Percentiles rank a stretch among this genome's conserved stretches.
phyloP scores from a whole-genome alignment of 2,888 invertebrate species.

The Timema cristinae region DNA sequence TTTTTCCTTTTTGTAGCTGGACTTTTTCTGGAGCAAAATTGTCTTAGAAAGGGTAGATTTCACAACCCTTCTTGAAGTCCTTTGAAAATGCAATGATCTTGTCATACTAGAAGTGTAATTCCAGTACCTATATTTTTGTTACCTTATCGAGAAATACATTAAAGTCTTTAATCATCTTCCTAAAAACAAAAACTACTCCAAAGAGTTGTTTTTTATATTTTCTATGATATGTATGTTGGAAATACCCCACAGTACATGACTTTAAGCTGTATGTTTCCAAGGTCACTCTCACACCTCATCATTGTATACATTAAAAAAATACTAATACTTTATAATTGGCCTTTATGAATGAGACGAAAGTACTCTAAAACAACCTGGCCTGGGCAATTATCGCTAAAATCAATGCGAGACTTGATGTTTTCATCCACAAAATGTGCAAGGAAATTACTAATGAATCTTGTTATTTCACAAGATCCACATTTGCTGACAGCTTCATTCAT shows the following conservation, averaged over 20 bases:
- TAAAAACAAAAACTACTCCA: neutral
- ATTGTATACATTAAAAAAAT: neutral
- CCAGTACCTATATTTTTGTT: neutral
- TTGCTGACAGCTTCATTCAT: neutral
- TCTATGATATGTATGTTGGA: neutral
- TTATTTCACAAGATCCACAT: constrained; percentile 5
- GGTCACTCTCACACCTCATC: neutral
- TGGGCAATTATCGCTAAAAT: constrained; percentile 8
- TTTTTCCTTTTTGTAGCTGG: constrained; percentile 2
- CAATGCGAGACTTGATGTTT: neutral
- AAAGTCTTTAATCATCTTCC: constrained; percentile 10
- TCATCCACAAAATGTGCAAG: neutral
- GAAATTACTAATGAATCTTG: neutral
- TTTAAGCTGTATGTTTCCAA: neutral
- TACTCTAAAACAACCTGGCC: constrained; percentile 5
- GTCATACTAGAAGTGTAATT: neutral
- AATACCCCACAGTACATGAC: constrained; percentile 9
- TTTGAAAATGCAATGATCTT: constrained; percentile 10
- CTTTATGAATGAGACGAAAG: neutral
- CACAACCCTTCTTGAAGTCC: constrained; percentile 1
- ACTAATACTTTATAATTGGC: neutral
- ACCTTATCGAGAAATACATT: neutral
- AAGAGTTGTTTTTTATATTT: neutral
- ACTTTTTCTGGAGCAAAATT: neutral
- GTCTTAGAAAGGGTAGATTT: neutral